Evolutionary conservation across 2,888 invertebrate species (phyloP), one percentile per base, ranked within the genome.

Genomic region (Cybosia mesomella): DNA sequence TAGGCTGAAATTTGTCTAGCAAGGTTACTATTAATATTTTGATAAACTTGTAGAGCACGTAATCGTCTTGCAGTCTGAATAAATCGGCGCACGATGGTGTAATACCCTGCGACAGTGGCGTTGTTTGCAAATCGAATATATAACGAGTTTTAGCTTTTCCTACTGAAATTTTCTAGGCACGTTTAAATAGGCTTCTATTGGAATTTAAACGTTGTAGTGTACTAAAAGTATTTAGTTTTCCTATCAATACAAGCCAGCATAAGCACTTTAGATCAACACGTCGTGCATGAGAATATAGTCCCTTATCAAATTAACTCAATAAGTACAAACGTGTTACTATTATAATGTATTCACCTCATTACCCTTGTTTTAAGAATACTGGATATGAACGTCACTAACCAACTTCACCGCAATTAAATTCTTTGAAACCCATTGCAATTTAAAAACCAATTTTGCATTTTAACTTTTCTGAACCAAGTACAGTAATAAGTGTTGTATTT

Each of bases 51-150:
- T 80, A 68, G 74, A 71, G 80, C 77, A 85, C 86, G 89, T 89
- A 91, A 91, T 90, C 84, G 87, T 85, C 87, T 87, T 87, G 87
- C 86, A 81, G 88, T 89, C 88, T 87, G 91, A 92, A 92, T 92
- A 91, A 91, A 91, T 86, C 85, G 83, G 82, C 82, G 72, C 74
- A 79, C 80, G 80, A 83, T 92, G 88, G 87, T 85, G 91, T 89
- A 90, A 92, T 86, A 79, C 77, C 60, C 76, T 76, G 76, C 79
- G 79, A 77, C 76, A 71, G 73, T 70, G 32, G 55, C 68, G 84
- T 83, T 85, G 85, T 88, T 87, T 91, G 89, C 90, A 87, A 91
- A 91, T 87, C 84, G 83, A 85, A 83, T 85, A 82, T 79, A 79
- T 80, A 83, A 83, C 79, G 78, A 84, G 79, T 73, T 80, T 73